Evolutionary conservation across 2,113 vertebrate genomes (phyloP), one percentile per base, ranked within the genome.

Genomic region (Aviceda subcristata): DNA sequence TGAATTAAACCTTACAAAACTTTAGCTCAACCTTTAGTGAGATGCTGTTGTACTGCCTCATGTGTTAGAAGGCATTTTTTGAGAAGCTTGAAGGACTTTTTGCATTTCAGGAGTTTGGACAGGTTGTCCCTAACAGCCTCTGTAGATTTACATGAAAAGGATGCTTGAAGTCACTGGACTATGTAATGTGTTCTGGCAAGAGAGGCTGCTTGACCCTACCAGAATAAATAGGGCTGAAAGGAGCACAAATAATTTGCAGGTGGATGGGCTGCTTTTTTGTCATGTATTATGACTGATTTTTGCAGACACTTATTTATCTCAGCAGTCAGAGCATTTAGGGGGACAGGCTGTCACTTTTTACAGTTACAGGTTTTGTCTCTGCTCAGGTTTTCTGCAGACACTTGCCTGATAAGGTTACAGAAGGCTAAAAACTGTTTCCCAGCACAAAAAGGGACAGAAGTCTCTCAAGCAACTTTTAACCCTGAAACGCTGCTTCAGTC

Each of bases 91-190:
- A 72, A 87, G 56, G 45, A 26, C 62, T 59, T 29, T 94, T 90
- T 95, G 96, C 86, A 95, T 95, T 92, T 95, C 95, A 95, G 86
- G 81, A 71, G 88, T 53, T 85, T 56, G 62, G 60, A 88, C 45
- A 80, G 18, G 36, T 72, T 89, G 64, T 78, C 39, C 39, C 57
- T 79, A 71, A 86, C 26, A 86, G 71, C 14, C n/a, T 51, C 36
- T 34, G 29, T 36, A 22, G 30, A 34, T 39, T 72, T 45, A 80
- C 7, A 26, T 6, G 55, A 67, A 84, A 90, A 80, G 12, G 43
- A 69, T 36, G 26, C 83, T 80, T 72, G 36, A 94, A 92, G 32
- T 32, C 12, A 24, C 22, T 22, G 45, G 51, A 63, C 56, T 50
- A 15, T 4, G 8, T 32, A 8, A 88, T 13, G 11, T 27, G 26